phyloP scores from a whole-genome alignment of 2,797 vertebrate genomes.

The Macroramphosus scolopax region DNA sequence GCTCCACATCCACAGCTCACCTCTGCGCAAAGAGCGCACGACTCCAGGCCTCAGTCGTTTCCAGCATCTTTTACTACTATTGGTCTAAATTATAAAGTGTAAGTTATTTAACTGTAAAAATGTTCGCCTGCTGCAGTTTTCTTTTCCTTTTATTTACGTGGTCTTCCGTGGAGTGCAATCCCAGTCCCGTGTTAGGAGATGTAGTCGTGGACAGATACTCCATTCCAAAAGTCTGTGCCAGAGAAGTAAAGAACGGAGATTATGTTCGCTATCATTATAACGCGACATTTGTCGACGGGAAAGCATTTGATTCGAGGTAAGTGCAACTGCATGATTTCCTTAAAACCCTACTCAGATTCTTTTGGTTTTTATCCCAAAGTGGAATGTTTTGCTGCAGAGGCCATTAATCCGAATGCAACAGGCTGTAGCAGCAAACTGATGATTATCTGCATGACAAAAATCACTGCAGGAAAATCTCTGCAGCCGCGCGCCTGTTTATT shows the following conservation, averaged over 20 bases:
- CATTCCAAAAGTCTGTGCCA: conserved; percentile 81
- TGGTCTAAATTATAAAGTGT: too few relatives aligned
- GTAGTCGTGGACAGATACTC: conserved; percentile 88
- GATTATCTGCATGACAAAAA: too few relatives aligned
- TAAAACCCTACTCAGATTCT: too few relatives aligned
- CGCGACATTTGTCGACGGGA: conserved; percentile 88
- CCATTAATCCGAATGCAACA: conserved; percentile 1
- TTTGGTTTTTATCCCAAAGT: too few relatives aligned
- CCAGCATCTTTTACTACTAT: too few relatives aligned
- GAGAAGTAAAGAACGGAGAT: conserved; percentile 88
- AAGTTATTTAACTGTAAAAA: too few relatives aligned
- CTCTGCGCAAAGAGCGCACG: conserved; percentile 10
- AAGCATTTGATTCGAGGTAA: conserved; percentile 94
- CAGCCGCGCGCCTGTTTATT: too few relatives aligned
- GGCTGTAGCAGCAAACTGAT: too few relatives aligned
- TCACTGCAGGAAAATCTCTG: too few relatives aligned
- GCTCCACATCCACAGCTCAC: conserved; percentile 34
- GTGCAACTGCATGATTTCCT: background rate
- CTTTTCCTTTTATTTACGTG: conserved; percentile 55
- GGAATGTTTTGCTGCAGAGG: conserved; percentile 5
- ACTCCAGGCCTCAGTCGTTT: background rate
- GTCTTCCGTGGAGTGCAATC: conserved; percentile 74
- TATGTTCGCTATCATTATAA: conserved; percentile 95
- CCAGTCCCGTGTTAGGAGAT: conserved; percentile 85
- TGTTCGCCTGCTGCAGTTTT: conserved; percentile 53